These are phyloP conservation scores for Anisognathus igniventris DNA, from an alignment of 2,797 vertebrate genomes.

Conservation along the genomic window DNA sequence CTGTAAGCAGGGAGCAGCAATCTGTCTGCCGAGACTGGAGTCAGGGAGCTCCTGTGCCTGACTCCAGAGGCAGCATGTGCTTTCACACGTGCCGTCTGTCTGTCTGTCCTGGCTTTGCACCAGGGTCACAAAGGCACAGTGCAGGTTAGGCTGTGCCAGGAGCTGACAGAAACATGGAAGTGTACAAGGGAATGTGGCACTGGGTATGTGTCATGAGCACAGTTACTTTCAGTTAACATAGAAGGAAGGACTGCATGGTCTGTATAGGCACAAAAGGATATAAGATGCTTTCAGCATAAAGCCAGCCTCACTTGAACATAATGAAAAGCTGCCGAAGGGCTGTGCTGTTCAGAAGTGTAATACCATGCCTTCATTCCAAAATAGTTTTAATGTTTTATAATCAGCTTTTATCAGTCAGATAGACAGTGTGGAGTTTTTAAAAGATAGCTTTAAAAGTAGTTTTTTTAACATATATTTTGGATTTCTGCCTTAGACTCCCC, in stretches of 20 bases:
- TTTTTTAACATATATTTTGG: neutral
- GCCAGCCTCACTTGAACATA: neutral
- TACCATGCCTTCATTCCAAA: neutral
- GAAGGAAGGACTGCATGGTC: neutral
- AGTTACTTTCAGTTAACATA: accelerated
- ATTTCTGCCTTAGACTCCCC: neutral
- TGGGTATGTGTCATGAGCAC: neutral
- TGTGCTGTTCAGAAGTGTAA: neutral
- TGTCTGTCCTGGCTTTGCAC: neutral
- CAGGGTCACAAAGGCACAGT: neutral
- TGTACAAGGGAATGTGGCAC: accelerated
- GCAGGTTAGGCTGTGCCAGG: neutral
- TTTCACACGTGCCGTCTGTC: accelerated
- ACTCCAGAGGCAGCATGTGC: accelerated
- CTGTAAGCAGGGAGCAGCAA: neutral
- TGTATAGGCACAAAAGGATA: neutral
- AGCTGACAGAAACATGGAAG: neutral
- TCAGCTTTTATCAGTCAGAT: neutral
- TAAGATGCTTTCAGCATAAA: neutral
- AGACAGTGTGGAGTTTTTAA: neutral
- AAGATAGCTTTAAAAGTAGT: neutral
- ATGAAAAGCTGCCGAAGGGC: neutral
- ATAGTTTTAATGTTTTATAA: neutral
- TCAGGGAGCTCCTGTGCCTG: neutral
- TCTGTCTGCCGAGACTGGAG: neutral